Evolutionary conservation across 2,113 vertebrate genomes (phyloP), one percentile per base, ranked within the genome.

Genomic region (Clarias magur): DNA sequence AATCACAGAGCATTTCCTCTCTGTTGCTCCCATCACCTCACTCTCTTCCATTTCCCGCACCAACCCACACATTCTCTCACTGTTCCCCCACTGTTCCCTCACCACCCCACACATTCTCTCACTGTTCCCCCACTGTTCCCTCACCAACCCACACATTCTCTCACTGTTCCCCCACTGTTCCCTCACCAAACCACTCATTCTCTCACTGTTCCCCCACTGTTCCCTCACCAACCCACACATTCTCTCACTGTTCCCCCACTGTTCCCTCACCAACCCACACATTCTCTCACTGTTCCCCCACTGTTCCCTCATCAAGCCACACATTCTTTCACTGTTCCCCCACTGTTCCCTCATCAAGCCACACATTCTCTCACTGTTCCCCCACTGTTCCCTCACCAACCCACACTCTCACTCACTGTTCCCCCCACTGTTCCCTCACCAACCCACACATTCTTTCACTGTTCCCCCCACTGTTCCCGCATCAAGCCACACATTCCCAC

Each of bases 381-480:
- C 10, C n/a, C 27, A 68, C 27, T 16, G 16, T 30, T 67, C n/a
- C 65, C 65, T 6, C n/a, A n/a, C n/a, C n/a, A n/a, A n/a, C n/a
- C n/a, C 65, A 27, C 65, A 34, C 2, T 34, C 34, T 34, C n/a
- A n/a, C 34, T 34, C 34, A 34, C 34, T 27, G 4, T 15, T 67
- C n/a, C n/a, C 63, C 63, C 11, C 8, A 65, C 7, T 9, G 13
- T 65, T 65, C 23, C 10, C 10, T 27, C 27, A 68, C n/a, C 5
- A 6, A 1, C 2, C 34, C 2, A 1, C 1, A 1, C 2, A 2
- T 34, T 34, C 34, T 2, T n/a, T 1, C 65, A 27, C 65, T 27
- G 4, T 63, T 7, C 42, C 13, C 27, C 13, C n/a, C n/a, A n/a
- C n/a, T n/a, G n/a, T n/a, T n/a, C n/a, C n/a, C n/a, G n/a, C 65